Conservation (phyloP, 2,888 invertebrate genomes). For the Agrotis ipsilon region DNA sequence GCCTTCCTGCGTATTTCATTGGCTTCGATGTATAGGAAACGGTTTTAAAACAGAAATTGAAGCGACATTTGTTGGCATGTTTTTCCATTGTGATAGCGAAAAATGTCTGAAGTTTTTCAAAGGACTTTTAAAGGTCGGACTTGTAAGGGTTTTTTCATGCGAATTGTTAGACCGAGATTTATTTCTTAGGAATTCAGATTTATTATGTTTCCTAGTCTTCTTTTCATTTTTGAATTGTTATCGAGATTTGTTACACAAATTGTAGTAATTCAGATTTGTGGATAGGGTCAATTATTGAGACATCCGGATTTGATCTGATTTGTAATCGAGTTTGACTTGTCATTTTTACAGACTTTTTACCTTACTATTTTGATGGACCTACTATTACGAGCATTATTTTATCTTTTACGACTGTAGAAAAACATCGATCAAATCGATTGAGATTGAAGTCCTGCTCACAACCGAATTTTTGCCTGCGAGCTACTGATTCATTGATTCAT, state of each 20-base stretch:
- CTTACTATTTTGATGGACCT: no score
- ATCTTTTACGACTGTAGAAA: no score
- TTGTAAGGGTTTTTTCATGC: conserved; percentile 11
- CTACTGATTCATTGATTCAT: no score
- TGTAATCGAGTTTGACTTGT: no score
- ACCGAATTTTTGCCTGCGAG: no score
- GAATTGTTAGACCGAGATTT: not conserved
- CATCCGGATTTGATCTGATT: no score
- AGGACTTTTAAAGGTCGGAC: conserved; percentile 1
- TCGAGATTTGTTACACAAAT: not conserved
- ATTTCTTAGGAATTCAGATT: conserved; percentile 1
- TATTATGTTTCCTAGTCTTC: not conserved
- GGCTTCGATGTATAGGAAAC: conserved; percentile 17
- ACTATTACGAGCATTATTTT: no score
- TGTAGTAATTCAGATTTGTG: not conserved
- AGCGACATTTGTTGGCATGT: not conserved
- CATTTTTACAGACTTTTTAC: no score
- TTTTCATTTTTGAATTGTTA: not conserved
- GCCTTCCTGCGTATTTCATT: not conserved
- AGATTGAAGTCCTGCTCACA: no score
- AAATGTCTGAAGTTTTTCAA: conserved; percentile 16
- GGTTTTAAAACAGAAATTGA: not conserved
- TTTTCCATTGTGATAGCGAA: conserved; percentile 10
- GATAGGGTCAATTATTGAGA: not conserved
- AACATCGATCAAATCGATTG: no score